Evolutionary conservation across 2,888 invertebrate genomes (phyloP).

Genomic region (Acanthopleura granulata): DNA sequence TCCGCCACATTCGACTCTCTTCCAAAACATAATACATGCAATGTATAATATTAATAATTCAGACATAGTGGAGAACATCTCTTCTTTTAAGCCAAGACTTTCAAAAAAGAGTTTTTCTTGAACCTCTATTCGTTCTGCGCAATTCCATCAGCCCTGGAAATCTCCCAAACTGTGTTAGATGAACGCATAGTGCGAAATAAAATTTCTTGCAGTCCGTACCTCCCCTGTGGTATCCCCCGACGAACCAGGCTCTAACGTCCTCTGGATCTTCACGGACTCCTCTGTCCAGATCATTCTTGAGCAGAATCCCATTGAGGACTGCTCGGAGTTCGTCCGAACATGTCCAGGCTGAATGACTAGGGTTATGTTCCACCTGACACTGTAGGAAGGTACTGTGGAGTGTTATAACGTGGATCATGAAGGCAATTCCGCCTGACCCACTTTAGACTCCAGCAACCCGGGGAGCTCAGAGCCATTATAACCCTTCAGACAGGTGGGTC

Average conservation of each 20-base stretch:
- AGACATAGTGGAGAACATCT: too few relatives aligned
- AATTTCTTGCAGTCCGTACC: slow-evolving; percentile 41
- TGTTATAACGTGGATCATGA: slow-evolving; percentile 73
- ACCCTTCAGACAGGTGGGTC: slow-evolving; percentile 24
- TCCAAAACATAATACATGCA: too few relatives aligned
- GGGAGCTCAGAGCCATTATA: slow-evolving; percentile 69
- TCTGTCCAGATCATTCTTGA: slow-evolving; percentile 28
- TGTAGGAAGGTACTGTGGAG: slow-evolving; percentile 57
- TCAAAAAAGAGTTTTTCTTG: too few relatives aligned
- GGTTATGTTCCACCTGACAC: slow-evolving; percentile 60
- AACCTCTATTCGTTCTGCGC: too few relatives aligned
- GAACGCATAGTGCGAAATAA: too few relatives aligned
- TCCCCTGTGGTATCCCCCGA: slow-evolving; percentile 54
- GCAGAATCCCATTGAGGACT: slow-evolving; percentile 61
- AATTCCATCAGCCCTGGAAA: too few relatives aligned
- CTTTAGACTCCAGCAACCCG: slow-evolving; percentile 78
- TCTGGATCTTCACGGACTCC: neutral
- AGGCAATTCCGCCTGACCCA: slow-evolving; percentile 77
- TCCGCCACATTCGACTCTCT: too few relatives aligned
- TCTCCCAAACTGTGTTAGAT: too few relatives aligned
- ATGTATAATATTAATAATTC: too few relatives aligned
- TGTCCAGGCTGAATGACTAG: slow-evolving; percentile 45
- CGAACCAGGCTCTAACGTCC: neutral
- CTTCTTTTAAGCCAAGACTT: too few relatives aligned
- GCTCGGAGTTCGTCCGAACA: slow-evolving; percentile 53